Evolutionary conservation across 1,140 invertebrate genomes (phyloP), one percentile per base, ranked within the genome.

Genomic region (Coenobita brevimanus): DNA sequence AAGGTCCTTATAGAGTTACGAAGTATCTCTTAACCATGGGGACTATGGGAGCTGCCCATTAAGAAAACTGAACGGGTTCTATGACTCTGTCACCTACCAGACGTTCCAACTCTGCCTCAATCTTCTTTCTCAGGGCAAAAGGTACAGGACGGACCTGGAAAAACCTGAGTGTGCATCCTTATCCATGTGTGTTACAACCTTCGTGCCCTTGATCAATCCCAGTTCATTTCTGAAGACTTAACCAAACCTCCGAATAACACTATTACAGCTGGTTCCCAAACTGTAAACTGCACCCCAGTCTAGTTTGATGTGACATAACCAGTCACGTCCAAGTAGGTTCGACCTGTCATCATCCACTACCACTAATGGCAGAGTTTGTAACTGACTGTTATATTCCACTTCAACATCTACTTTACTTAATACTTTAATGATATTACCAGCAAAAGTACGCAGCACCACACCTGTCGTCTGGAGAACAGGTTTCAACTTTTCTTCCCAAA

Each of bases 31-130:
- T 43, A n/a, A 67, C 57, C 43, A 13, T 67, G 1, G 57, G 60
- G 6, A 82, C 60, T 38, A 82, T 82, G 21, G 79, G 57, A 0
- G 27, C 60, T 2, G 60, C 79, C 79, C 79, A 82, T 0, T 62
- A 15, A 13, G 79, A 67, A 15, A 41, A 67, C 38, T 43, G 57
- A 33, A 82, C 30, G 8, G 21, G 60, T 36, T 82, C 57, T 64
- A 82, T 64, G n/a, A 82, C 62, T 36, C 62, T 33, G 2, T 82
- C 57, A 21, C 43, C 24, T 27, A 82, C 33, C 79, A 82, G 36
- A 36, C 38, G 57, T 24, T 67, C 79, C 54, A 64, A 64, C 24
- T 21, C 33, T 4, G n/a, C n/a, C 27, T 82, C 60, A 15, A 82
- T 38, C 62, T 67, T 60, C 10, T 62, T 17, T 21, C 17, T 62